A percentile compares a stretch with the other conserved stretches of the same genome.
These are phyloP conservation scores for Myotis daubentonii DNA, from an alignment of 2,797 vertebrate species.

Conservation along the genomic window DNA sequence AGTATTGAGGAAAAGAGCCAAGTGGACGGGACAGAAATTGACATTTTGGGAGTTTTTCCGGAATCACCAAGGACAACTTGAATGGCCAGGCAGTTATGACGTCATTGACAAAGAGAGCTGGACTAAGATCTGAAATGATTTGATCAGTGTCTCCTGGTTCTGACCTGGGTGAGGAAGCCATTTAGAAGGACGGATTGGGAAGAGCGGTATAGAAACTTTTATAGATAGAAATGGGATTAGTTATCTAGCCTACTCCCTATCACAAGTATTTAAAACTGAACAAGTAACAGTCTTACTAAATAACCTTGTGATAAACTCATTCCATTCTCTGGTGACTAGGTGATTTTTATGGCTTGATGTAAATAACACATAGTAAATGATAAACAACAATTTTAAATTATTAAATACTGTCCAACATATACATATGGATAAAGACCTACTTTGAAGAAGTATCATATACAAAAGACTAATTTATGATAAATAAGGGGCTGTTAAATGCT, in stretches of 20 bases:
- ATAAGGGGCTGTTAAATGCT: not conserved
- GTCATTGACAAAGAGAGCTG: not conserved
- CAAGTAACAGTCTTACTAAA: not conserved
- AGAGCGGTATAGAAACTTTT: not conserved
- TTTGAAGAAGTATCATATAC: not conserved
- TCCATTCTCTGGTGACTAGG: not conserved
- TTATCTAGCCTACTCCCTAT: not conserved
- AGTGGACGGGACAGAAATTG: not conserved
- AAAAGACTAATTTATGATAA: conserved; percentile 32
- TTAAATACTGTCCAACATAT: conserved; percentile 10
- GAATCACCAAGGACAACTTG: not conserved
- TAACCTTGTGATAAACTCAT: not conserved
- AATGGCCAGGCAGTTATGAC: not conserved
- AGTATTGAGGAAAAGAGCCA: not conserved
- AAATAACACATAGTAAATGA: not conserved
- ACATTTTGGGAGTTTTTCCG: not conserved
- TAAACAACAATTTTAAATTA: not conserved
- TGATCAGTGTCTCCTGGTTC: not conserved
- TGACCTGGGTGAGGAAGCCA: not conserved
- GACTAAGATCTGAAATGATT: not conserved
- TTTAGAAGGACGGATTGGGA: not conserved
- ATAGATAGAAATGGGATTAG: not conserved
- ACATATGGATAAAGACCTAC: not conserved
- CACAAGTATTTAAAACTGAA: not conserved
- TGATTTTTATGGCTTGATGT: not conserved